A percentile compares a stretch with the other conserved stretches of the same genome.
Evolutionary conservation across 2,113 vertebrate genomes (phyloP).

Genomic region (Agelaius phoeniceus): DNA sequence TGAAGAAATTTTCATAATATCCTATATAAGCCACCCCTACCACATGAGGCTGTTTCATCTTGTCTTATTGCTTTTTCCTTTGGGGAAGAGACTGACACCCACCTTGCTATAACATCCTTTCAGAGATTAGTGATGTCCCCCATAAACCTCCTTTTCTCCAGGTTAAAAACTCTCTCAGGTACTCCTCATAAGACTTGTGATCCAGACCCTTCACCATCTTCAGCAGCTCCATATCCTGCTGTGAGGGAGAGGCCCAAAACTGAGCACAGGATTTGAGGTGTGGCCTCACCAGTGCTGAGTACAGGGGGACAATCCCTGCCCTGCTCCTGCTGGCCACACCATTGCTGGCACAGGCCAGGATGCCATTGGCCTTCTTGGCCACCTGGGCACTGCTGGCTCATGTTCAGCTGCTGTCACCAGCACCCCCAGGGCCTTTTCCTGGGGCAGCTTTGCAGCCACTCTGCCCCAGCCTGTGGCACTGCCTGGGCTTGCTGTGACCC

Average conservation of each 20-base stretch:
- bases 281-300: fast-evolving
- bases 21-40: neutral
- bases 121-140: neutral
- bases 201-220: neutral
- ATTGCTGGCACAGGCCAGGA: neutral
- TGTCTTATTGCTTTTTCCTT: neutral
- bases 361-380: neutral
- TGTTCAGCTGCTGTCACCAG: neutral
- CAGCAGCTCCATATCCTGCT: neutral
- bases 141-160: neutral
- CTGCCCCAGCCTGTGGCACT: neutral
- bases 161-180: neutral
- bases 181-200: neutral
- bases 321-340: neutral
- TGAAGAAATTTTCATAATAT: neutral
- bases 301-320: neutral
- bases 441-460: neutral
- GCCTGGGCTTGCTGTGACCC: neutral
- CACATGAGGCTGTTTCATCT: neutral
- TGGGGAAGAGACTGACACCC: neutral
- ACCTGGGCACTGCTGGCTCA: neutral
- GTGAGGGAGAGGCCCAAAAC: neutral
- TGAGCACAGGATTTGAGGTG: neutral
- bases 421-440: neutral
- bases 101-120: fast-evolving